Evolutionary conservation across 2,888 invertebrate species (phyloP).

Genomic region (Gandaritis pyraliata): DNA sequence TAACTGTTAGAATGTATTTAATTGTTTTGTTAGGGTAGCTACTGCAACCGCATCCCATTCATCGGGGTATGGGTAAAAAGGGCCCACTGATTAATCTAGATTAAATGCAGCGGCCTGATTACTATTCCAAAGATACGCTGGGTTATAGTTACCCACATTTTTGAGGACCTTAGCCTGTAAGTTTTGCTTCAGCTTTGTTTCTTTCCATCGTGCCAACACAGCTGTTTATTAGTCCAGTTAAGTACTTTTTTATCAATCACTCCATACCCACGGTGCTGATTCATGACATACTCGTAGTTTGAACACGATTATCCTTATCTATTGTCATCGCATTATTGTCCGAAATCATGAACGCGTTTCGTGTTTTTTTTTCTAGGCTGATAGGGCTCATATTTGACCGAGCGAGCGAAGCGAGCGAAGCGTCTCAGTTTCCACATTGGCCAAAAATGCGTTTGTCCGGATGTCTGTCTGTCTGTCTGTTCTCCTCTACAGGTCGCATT

Average conservation of each 20-base stretch:
- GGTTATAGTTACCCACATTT: neutral
- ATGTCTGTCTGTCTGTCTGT: too few relatives aligned
- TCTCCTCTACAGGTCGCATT: too few relatives aligned
- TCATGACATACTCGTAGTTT: conserved; percentile 10
- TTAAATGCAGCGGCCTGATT: too few relatives aligned
- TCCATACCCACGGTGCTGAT: conserved; percentile 12
- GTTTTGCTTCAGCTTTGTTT: conserved; percentile 1
- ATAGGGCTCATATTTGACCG: neutral
- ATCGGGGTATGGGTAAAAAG: too few relatives aligned
- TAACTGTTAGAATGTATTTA: too few relatives aligned
- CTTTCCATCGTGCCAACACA: neutral
- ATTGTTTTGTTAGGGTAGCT: too few relatives aligned
- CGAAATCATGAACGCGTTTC: conserved; percentile 2
- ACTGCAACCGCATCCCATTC: too few relatives aligned
- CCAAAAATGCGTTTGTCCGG: too few relatives aligned
- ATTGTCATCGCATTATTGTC: conserved; percentile 2
- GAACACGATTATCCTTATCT: conserved; percentile 8
- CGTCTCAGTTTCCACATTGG: too few relatives aligned
- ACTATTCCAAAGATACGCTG: too few relatives aligned
- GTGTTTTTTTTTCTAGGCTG: neutral
- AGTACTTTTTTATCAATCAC: conserved; percentile 14
- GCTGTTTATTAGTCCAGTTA: neutral
- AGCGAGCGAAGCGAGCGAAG: too few relatives aligned
- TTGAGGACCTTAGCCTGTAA: neutral
- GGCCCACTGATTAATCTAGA: too few relatives aligned